Evolutionary conservation across 2,113 vertebrate species (phyloP).

Genomic region (Ceratotherium simum): DNA sequence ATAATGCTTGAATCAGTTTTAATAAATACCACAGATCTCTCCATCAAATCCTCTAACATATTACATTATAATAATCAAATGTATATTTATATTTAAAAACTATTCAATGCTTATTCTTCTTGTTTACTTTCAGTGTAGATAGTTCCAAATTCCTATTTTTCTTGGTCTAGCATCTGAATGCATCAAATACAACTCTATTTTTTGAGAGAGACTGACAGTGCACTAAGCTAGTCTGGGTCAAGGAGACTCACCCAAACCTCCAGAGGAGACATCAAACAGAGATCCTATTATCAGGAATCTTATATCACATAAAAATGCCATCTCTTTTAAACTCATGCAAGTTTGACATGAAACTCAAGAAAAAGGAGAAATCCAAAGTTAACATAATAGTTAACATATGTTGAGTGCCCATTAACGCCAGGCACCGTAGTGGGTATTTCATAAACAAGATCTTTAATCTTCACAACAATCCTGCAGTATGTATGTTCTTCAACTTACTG

Average conservation of each 20-base stretch:
- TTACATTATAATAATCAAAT: slow-evolving; percentile 66
- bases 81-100: slow-evolving; percentile 59
- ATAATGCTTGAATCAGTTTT: slow-evolving; percentile 68
- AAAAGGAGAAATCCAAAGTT: not conserved
- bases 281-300: not conserved
- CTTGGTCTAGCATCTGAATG: not conserved
- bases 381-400: no score
- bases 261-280: not conserved
- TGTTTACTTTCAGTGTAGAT: slow-evolving; percentile 28
- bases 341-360: not conserved
- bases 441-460: not conserved
- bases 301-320: not conserved
- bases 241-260: not conserved
- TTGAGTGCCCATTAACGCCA: not conserved
- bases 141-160: slow-evolving; percentile 15
- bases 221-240: not conserved
- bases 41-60: slow-evolving; percentile 65
- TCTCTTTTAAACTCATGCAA: slow-evolving; percentile 4
- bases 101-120: slow-evolving; percentile 34
- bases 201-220: not conserved
- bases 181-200: not conserved
- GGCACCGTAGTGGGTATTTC: not conserved
- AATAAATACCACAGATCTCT: slow-evolving; percentile 56
- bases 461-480: not conserved
- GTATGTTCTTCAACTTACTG: not conserved